Percentiles rank a stretch among this genome's conserved stretches.
Evolutionary conservation across 1,140 invertebrate species (phyloP).

Genomic region (Neocloeon triangulifer): DNA sequence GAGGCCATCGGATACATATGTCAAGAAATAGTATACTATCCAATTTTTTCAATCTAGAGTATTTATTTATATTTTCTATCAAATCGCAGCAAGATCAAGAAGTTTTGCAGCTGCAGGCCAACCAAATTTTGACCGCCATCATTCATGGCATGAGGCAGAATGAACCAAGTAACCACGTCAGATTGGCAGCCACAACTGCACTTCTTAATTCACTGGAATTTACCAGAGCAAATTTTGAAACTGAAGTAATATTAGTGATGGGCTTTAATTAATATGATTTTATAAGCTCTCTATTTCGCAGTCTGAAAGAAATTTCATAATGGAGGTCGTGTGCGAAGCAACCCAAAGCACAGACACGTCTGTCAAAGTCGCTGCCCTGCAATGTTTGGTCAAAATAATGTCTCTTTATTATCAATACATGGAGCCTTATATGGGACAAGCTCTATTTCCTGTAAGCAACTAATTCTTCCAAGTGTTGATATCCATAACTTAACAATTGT

Average conservation of each 20-base stretch:
- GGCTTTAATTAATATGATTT: background rate
- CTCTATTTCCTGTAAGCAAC: slow-evolving; percentile 70
- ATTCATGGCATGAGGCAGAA: slow-evolving; percentile 90
- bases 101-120: slow-evolving; percentile 73
- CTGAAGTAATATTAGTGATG: slow-evolving; percentile 58
- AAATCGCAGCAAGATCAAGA: slow-evolving; percentile 72
- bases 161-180: slow-evolving; percentile 59
- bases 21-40: slow-evolving; percentile 40
- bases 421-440: slow-evolving; percentile 96
- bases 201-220: slow-evolving; percentile 97
- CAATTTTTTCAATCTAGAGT: slow-evolving; percentile 5
- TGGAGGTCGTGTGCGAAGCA: slow-evolving; percentile 95
- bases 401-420: slow-evolving; percentile 97
- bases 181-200: slow-evolving; percentile 88
- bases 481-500: background rate
- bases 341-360: slow-evolving; percentile 67
- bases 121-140: slow-evolving; percentile 94
- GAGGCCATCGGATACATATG: slow-evolving; percentile 89
- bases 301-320: slow-evolving; percentile 93
- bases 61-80: too few relatives aligned
- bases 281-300: slow-evolving; percentile 16
- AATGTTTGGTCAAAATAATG: slow-evolving; percentile 98
- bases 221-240: slow-evolving; percentile 95
- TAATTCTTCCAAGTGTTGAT: slow-evolving; percentile 1
- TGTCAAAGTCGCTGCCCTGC: slow-evolving; percentile 83